Base-by-base conservation (phyloP, 2,113 vertebrate genomes). In the Austrofundulus limnaeus region DNA sequence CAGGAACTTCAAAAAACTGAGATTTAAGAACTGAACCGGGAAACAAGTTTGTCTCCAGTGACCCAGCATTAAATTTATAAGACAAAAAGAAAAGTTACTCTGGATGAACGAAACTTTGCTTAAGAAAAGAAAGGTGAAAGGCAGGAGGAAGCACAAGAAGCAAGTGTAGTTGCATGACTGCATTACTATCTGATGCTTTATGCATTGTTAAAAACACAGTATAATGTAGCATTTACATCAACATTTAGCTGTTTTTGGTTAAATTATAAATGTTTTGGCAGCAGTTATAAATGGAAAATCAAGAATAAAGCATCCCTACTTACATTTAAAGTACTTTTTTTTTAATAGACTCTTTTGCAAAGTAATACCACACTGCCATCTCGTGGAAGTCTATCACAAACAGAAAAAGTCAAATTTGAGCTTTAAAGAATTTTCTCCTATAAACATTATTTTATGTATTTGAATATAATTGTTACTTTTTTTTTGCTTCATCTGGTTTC, bases 1-100 rank as follows among this genome's bases (percentile, higher is more conserved):
- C 6, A 8, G 71, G 15, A 70, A 66, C 71, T 61, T 61, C 46
- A 61, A n/a, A n/a, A n/a, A n/a, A n/a, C n/a, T n/a, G n/a, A n/a
- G 60, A 59, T 47, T 56, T 49, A 24, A 39, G 46, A 64, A 20
- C 38, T 31, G 69, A 45, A 15, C 1, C 0, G 2, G 46, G 25
- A 59, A 48, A 63, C 34, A 16, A 42, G 61, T 31, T 34, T 0
- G 53, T 62, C 64, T 78, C 66, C 50, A 20, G 52, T 48, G 64
- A 47, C 16, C 43, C 50, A 54, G 34, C 21, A 54, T 23, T 21
- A 39, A 46, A 60, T 38, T 5, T 37, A 31, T 15, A 23, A 24
- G 48, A 49, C 0, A 17, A 15, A 24, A 21, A 49, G 48, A 0
- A 12, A 31, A 39, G 7, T 8, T 41, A 10, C 51, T 58, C 51